Evolutionary conservation across 35 echinoderm and acorn worm genomes (phyloP), one percentile per base, ranked within the genome.

Genomic region (Lytechinus pictus): DNA sequence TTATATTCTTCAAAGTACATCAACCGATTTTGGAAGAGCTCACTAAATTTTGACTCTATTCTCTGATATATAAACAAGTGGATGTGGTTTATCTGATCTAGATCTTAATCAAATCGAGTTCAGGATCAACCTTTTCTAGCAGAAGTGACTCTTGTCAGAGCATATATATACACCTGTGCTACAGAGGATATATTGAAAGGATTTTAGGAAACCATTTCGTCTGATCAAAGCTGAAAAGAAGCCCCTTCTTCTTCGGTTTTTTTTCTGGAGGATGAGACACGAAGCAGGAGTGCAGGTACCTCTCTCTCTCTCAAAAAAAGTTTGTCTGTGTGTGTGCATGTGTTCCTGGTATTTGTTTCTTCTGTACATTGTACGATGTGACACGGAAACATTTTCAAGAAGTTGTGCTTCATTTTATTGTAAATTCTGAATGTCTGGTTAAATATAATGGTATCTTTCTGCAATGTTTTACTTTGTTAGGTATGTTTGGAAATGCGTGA

Each of bases 221-320:
- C 66, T 79, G 5, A 24, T 79, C 12, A 4, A 24, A 79, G 14
- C 6, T 8, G 21, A 24, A 79, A 24, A 79, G 66, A n/a, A 79
- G n/a, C 19, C 19, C 21, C 66, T 79, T 24, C 19, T 24, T 79
- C 6, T n/a, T 79, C 5, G n/a, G n/a, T n/a, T n/a, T 13, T 79
- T 16, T 79, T 79, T 79, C 19, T 79, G 52, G 10, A 90, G 28
- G 88, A 90, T 90, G 88, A 90, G 88, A 90, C 88, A 90, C 88
- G 88, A 90, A 54, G 88, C 88, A 90, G 88, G 88, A 90, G 29
- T 90, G 52, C 88, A 90, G 88, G 88, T 90, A 58, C 56, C 13
- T 9, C 9, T 58, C n/a, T n/a, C n/a, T n/a, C n/a, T n/a, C n/a
- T n/a, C n/a, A n/a, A 11, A 79, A 27, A 79, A 4, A 24, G 66